Evolutionary conservation across 2,888 invertebrate species (phyloP).

Genomic region (Andrena hattorfiana): DNA sequence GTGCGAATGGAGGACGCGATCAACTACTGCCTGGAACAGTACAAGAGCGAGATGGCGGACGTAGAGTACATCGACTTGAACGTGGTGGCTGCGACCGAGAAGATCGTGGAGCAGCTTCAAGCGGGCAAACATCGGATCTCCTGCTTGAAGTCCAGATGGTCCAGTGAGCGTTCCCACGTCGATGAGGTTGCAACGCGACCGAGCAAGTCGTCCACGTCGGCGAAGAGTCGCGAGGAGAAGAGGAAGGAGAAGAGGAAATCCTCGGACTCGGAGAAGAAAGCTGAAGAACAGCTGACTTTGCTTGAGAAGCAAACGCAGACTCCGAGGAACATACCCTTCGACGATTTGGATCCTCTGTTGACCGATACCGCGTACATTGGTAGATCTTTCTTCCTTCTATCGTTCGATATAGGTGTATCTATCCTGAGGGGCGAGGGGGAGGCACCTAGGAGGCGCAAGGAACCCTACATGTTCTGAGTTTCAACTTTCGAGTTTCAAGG

Average conservation of each 20-base stretch:
- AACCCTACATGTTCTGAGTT: no score
- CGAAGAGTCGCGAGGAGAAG: not conserved
- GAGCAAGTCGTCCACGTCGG: not conserved
- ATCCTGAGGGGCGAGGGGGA: not conserved
- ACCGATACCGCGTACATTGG: constrained; percentile 85
- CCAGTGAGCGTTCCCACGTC: not conserved
- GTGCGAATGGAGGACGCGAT: constrained; percentile 86
- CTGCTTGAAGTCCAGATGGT: rapidly evolving
- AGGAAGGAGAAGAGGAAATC: not conserved
- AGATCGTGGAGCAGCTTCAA: not conserved
- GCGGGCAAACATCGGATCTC: not conserved
- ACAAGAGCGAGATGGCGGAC: constrained; percentile 86
- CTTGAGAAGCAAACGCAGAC: constrained; percentile 87
- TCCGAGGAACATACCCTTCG: constrained; percentile 87
- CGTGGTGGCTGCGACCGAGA: constrained; percentile 42
- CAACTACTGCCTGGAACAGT: constrained; percentile 87
- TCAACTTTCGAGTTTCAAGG: no score
- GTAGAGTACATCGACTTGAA: constrained; percentile 85
- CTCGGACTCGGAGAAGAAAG: not conserved
- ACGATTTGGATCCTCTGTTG: constrained; percentile 85
- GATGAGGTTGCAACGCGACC: not conserved
- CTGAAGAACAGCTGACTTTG: not conserved
- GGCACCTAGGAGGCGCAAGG: no score
- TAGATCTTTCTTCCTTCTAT: constrained; percentile 3
- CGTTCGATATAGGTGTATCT: not conserved